Conservation (phyloP, 2,888 invertebrate species). For the Aporophyla nigra region DNA sequence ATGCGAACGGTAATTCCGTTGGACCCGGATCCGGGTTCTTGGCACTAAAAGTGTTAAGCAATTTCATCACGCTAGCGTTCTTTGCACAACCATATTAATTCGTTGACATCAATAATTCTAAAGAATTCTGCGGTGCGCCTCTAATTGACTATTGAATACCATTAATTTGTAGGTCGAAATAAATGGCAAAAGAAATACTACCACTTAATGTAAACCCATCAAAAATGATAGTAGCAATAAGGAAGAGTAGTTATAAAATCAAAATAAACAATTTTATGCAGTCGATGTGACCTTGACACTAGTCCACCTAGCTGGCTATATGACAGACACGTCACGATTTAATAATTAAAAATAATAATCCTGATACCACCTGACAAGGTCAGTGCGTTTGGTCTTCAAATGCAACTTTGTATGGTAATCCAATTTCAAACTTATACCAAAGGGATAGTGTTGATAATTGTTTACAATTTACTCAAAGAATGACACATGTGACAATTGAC, state of each 20-base stretch:
- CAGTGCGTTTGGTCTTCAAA: conserved; percentile 69
- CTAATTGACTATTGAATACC: conserved; percentile 23
- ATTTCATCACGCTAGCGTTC: conserved; percentile 37
- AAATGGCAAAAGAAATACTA: conserved; percentile 1
- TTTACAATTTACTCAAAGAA: conserved; percentile 40
- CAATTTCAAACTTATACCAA: conserved; percentile 41
- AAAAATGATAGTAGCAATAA: conserved; percentile 45
- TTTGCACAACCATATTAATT: conserved; percentile 60
- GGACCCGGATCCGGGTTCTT: no score
- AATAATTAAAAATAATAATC: conserved; percentile 71
- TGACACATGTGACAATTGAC: conserved; percentile 69
- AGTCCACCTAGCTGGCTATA: conserved; percentile 46
- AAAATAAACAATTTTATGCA: conserved; percentile 57
- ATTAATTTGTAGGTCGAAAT: conserved; percentile 27
- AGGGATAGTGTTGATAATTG: conserved; percentile 38
- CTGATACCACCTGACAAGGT: conserved; percentile 75
- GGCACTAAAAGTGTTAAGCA: no score
- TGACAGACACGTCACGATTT: conserved; percentile 73
- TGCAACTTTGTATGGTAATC: conserved; percentile 15
- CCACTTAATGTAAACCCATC: conserved; percentile 10
- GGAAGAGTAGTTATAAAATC: conserved; percentile 49
- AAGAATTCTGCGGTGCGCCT: conserved; percentile 20
- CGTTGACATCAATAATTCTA: conserved; percentile 56
- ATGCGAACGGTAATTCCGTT: no score
- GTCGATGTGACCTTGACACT: conserved; percentile 67